These are phyloP conservation scores for Umimayanthus chanpuru DNA, from an alignment of 92 coral and sea anemone genomes.

Conservation along the genomic window DNA sequence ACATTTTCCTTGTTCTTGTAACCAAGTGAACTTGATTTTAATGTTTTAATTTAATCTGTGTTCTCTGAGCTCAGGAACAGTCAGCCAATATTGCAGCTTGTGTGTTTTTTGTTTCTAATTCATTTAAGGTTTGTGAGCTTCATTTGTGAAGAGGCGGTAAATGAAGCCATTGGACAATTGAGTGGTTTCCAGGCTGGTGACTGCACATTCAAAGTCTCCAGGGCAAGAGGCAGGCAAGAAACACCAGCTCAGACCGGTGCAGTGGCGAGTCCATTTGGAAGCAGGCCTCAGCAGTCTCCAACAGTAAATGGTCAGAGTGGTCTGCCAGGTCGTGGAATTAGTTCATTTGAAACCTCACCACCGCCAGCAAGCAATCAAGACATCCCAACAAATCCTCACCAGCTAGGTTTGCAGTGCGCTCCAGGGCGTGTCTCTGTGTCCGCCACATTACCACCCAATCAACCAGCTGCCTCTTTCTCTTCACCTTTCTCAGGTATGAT, in stretches of 20 bases:
- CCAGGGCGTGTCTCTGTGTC: slow-evolving; percentile 24
- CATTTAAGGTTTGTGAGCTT: slow-evolving; percentile 73
- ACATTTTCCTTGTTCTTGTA: too few species aligned
- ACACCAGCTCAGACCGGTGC: not conserved
- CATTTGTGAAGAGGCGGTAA: slow-evolving; percentile 71
- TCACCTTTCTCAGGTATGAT: slow-evolving; percentile 6
- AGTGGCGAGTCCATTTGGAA: not conserved
- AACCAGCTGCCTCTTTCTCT: slow-evolving; percentile 1
- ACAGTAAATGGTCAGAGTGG: slow-evolving; percentile 1
- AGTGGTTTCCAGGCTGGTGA: slow-evolving; percentile 60
- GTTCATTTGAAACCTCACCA: not conserved
- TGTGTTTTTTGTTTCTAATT: not conserved
- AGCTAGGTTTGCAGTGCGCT: slow-evolving; percentile 7
- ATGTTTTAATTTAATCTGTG: too few species aligned
- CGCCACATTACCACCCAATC: not conserved
- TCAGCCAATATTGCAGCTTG: too few species aligned
- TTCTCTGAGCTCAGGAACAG: too few species aligned
- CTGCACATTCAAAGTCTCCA: slow-evolving; percentile 69
- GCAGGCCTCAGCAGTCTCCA: not conserved
- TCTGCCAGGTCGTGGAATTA: not conserved
- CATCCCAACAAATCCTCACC: not conserved
- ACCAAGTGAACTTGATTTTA: too few species aligned
- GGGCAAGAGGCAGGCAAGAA: slow-evolving; percentile 46
- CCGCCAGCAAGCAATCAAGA: not conserved
- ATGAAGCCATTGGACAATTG: slow-evolving; percentile 66